These are phyloP conservation scores for Vollenhovia emeryi DNA, from an alignment of 1,140 invertebrate species.

Conservation along the genomic window DNA sequence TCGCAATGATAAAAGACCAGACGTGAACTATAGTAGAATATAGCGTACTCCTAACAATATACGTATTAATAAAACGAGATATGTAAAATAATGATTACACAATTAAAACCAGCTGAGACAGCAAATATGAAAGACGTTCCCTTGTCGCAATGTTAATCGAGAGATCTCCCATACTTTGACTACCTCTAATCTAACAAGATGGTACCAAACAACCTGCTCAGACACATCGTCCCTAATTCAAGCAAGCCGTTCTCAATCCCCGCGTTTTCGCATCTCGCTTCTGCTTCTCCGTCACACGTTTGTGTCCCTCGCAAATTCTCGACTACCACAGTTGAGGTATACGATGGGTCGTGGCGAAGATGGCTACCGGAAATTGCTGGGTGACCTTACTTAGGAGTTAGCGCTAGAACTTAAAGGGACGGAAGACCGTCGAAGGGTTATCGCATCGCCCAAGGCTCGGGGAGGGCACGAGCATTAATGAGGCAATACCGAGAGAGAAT, in stretches of 20 bases:
- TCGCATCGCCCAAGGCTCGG: constrained; percentile 72
- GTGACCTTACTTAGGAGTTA: constrained; percentile 84
- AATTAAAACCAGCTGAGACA: not conserved
- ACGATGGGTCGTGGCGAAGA: constrained; percentile 75
- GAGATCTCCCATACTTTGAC: not conserved
- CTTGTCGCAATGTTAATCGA: not conserved
- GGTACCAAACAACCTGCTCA: constrained; percentile 39
- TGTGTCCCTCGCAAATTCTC: constrained; percentile 72
- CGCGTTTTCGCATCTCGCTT: constrained; percentile 62
- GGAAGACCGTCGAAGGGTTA: constrained; percentile 73
- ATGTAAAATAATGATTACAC: not conserved
- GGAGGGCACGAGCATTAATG: constrained; percentile 79
- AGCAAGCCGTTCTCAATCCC: constrained; percentile 49
- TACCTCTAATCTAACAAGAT: constrained; percentile 47
- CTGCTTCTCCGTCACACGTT: constrained; percentile 47
- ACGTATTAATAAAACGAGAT: constrained; percentile 5
- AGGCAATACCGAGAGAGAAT: constrained; percentile 79
- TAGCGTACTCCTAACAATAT: not conserved
- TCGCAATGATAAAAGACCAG: not conserved
- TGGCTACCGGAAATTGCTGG: constrained; percentile 85
- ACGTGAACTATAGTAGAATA: not conserved
- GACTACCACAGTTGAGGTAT: constrained; percentile 73
- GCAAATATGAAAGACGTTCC: not conserved
- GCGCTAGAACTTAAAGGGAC: constrained; percentile 73
- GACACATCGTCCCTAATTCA: constrained; percentile 49